Evolutionary conservation across 2,888 invertebrate species (phyloP), one percentile per base, ranked within the genome.

Genomic region (Dynastes hyllus): DNA sequence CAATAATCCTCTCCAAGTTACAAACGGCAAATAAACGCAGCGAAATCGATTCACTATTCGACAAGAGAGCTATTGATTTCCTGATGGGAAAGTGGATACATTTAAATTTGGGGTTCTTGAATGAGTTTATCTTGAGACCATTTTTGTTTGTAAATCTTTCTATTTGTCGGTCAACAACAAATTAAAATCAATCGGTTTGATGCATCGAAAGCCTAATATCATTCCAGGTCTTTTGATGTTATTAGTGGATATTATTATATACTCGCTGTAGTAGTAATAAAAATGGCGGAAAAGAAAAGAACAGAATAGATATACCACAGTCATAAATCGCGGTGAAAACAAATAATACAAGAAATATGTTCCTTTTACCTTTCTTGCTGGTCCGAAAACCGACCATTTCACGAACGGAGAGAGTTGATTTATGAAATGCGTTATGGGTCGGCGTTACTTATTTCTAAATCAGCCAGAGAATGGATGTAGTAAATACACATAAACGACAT

Each of bases 381-480:
- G 55, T 55, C 55, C 22, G 27, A 61, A 11, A 40, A n/a, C 22
- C 69, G n/a, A 50, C 69, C 45, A 69, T 69, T 69, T 9, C 61
- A 29, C 27, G 45, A 51, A 51, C 55, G 16, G 2, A 55, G 53
- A 53, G 13, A 16, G 45, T 32, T 69, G 69, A 69, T 69, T 69
- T 69, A 69, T 69, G 37, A 16, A 71, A 55, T 55, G 51, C 37
- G 37, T 55, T 58, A 71, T 58, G 55, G 58, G 55, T 55, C 32
- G 50, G 16, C 55, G 71, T 71, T 71, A 71, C 71, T 71, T 71
- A 71, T 71, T 71, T 71, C 71, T 58, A 71, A 71, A 71, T 71
- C 55, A n/a, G 71, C 71, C 71, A 37, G 16, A 71, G 37, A 71
- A 71, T 71, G 58, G 71, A 71, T 40, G 55, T 37, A 32, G 71